These are phyloP conservation scores for Grus americana DNA, from an alignment of 2,113 vertebrate genomes.

Conservation along the genomic window DNA sequence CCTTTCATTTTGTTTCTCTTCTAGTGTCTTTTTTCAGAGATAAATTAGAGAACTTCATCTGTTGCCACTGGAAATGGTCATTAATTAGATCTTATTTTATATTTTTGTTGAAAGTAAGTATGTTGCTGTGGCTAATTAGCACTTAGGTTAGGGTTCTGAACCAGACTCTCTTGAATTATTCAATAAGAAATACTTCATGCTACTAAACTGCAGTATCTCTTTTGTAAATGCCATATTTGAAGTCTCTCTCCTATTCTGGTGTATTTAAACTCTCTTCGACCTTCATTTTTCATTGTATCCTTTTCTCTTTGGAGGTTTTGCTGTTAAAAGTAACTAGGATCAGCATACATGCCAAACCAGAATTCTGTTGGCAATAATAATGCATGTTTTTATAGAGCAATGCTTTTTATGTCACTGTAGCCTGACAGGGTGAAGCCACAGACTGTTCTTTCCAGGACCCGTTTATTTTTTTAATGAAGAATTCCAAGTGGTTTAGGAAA, in stretches of 20 bases:
- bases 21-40: not conserved
- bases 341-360: not conserved
- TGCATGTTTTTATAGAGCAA: not conserved
- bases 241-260: not conserved
- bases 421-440: not conserved
- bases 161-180: slow-evolving; percentile 29
- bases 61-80: slow-evolving; percentile 9
- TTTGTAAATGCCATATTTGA: slow-evolving; percentile 19
- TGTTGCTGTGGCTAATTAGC: slow-evolving; percentile 30
- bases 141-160: not conserved
- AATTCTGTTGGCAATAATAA: not conserved
- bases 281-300: not conserved
- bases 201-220: not conserved
- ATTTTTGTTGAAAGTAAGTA: slow-evolving; percentile 18
- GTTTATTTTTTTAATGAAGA: not conserved
- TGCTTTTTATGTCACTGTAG: not conserved
- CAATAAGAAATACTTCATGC: not conserved
- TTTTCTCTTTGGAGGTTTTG: not conserved
- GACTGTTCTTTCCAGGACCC: not conserved
- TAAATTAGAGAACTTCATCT: not conserved
- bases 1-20: slow-evolving; percentile 34
- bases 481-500: not conserved
- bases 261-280: slow-evolving; percentile 37
- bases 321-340: not conserved
- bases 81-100: slow-evolving; percentile 9